Evolutionary conservation across 2,113 vertebrate species (phyloP), one percentile per base, ranked within the genome.

Genomic region (Pungitius pungitius): DNA sequence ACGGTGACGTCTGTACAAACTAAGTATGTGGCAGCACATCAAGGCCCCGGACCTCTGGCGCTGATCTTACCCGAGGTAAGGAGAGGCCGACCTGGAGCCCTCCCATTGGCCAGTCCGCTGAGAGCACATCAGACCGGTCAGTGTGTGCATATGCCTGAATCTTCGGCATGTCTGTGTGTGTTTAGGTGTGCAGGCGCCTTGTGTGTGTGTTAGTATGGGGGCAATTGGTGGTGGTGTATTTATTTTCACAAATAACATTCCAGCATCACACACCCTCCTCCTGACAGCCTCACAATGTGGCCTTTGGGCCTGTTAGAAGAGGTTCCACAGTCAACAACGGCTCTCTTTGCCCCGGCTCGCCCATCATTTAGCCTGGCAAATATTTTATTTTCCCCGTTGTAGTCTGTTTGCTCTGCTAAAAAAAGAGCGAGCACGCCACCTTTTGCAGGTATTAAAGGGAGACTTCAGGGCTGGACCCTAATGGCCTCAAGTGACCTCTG

Each of bases 381-480:
- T 93, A 93, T 95, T 93, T 91, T 85, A 85, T 91, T 90, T 93
- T 91, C 88, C n/a, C 92, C 86, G 84, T 92, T 89, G 81, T 83
- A 75, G 83, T 78, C 47, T 91, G 86, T 93, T 92, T 92, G 79
- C 87, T 85, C 86, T 91, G 58, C 88, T 88, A 86, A 87, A 89
- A 88, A 86, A 86, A 83, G 77, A 70, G 77, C 69, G 67, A 75
- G 51, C 56, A 78, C 68, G 56, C 74, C 83, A 80, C 76, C 73
- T 76, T 88, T 77, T 73, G 64, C 73, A 58, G 65, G 43, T 69
- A 69, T 87, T 84, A 80, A 92, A 89, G 75, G 72, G 83, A 83
- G 82, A 85, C 74, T 72, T 86, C 64, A 86, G 59, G 52, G 40
- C 51, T 6, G 37, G 47, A 63, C 62, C 67, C 49, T 1, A 2